phyloP scores from a whole-genome alignment of 2,888 invertebrate species.

The Brassicogethes aeneus region DNA sequence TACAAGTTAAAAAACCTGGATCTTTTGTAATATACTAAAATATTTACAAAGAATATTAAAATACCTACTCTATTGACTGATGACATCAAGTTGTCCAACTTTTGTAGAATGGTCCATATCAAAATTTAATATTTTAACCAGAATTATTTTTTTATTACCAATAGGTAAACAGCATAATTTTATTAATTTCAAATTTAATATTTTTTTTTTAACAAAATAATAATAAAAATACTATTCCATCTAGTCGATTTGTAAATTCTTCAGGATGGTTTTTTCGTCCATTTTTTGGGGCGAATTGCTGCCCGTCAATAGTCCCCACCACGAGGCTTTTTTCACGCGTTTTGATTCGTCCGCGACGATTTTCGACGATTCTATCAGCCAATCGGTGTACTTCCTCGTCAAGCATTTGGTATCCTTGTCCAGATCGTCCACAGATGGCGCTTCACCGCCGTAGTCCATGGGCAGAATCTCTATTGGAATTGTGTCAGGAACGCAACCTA shows the following conservation, averaged over 20 bases:
- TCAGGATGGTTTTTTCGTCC: constrained; percentile 30
- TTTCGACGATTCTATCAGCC: constrained; percentile 52
- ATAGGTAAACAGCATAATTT: too few species aligned
- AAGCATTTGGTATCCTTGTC: constrained; percentile 48
- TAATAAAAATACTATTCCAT: too few species aligned
- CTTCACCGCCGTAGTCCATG: constrained; percentile 54
- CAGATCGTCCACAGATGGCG: constrained; percentile 46
- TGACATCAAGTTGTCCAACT: too few species aligned
- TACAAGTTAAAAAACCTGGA: too few species aligned
- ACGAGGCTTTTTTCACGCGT: constrained; percentile 33
- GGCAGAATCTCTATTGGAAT: constrained; percentile 38
- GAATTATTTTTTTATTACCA: too few species aligned
- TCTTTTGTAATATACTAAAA: too few species aligned
- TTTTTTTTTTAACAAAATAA: too few species aligned
- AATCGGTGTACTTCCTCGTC: constrained; percentile 51
- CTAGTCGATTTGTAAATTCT: constrained; percentile 36
- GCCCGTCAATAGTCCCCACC: constrained; percentile 34
- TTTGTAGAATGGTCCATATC: too few species aligned
- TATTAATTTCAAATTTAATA: too few species aligned
- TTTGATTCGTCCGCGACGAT: constrained; percentile 45
- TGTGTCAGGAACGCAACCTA: constrained; percentile 33
- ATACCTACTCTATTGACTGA: too few species aligned
- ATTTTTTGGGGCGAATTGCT: constrained; percentile 23
- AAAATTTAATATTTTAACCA: too few species aligned
- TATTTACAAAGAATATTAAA: too few species aligned